A percentile compares a stretch with the other conserved stretches of the same genome.
Evolutionary conservation across 2,797 vertebrate species (phyloP).

Genomic region (Gadopsis bispinosus): DNA sequence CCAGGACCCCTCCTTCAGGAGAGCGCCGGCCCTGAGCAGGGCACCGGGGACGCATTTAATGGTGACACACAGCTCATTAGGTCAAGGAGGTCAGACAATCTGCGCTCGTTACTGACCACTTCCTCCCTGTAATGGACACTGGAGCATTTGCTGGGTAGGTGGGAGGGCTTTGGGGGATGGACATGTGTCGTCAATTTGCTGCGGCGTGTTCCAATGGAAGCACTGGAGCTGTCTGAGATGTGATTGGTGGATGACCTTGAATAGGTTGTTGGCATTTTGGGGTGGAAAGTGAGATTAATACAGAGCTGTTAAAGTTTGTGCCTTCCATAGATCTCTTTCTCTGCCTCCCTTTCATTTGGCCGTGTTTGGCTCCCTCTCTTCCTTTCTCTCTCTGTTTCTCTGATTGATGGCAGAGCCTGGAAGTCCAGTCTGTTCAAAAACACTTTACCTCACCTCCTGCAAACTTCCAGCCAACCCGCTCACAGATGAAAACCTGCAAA

Average conservation of each 20-base stretch:
- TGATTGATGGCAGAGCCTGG: constrained; percentile 58
- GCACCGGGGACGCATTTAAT: constrained; percentile 78
- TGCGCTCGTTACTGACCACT: constrained; percentile 69
- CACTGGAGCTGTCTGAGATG: constrained; percentile 59
- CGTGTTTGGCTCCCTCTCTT: constrained; percentile 39
- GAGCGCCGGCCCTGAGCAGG: constrained; percentile 67
- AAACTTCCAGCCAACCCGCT: constrained; percentile 48
- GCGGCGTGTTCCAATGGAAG: constrained; percentile 66
- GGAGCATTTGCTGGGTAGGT: constrained; percentile 35
- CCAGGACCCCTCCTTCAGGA: constrained; percentile 73
- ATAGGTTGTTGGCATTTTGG: constrained; percentile 68
- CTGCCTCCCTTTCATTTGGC: constrained; percentile 47
- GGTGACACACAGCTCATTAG: constrained; percentile 82
- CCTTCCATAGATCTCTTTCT: constrained; percentile 56
- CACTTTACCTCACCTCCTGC: constrained; percentile 27
- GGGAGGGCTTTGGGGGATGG: constrained; percentile 34
- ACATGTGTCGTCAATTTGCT: constrained; percentile 75
- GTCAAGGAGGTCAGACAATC: constrained; percentile 81
- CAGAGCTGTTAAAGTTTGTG: constrained; percentile 68
- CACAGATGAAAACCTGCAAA: constrained; percentile 18
- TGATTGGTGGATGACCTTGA: constrained; percentile 81
- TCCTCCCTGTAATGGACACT: constrained; percentile 78
- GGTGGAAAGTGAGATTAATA: constrained; percentile 76
- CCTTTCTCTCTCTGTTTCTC: constrained; percentile 44
- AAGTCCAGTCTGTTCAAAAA: constrained; percentile 49